Evolutionary conservation across 2,888 invertebrate species (phyloP).

Genomic region (Andricus curvator): DNA sequence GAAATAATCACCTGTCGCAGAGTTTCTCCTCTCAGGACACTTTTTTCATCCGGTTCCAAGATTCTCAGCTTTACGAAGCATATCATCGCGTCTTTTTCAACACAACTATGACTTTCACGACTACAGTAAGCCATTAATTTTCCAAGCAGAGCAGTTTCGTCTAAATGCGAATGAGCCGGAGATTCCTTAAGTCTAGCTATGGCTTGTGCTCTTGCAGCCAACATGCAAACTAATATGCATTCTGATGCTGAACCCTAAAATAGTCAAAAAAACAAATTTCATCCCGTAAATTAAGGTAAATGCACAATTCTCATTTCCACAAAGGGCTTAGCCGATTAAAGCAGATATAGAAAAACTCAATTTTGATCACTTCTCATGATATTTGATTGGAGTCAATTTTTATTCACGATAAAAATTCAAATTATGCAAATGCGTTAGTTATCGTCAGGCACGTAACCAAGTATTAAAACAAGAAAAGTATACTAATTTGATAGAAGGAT

Average conservation of each 20-base stretch:
- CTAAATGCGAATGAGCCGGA: conserved; percentile 88
- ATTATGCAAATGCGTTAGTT: no score
- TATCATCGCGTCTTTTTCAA: conserved; percentile 97
- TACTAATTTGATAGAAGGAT: no score
- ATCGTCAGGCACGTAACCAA: no score
- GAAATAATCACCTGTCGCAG: conserved; percentile 83
- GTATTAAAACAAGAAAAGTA: no score
- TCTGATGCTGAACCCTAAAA: conserved; percentile 96
- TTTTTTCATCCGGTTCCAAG: conserved; percentile 91
- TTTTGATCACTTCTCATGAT: no score
- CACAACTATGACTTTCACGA: conserved; percentile 94
- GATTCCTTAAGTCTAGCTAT: conserved; percentile 89
- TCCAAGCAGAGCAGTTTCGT: conserved; percentile 93
- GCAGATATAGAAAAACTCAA: no score
- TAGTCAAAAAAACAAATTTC: conserved; percentile 43
- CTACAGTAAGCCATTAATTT: conserved; percentile 96
- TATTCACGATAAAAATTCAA: no score
- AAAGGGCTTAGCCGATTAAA: no score
- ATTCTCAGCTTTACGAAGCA: conserved; percentile 94
- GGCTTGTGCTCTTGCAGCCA: conserved; percentile 94
- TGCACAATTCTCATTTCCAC: no score
- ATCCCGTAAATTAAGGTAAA: not conserved
- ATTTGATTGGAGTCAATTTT: no score
- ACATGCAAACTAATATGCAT: conserved; percentile 93
- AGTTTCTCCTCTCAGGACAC: conserved; percentile 89